Evolutionary conservation across 2,113 vertebrate genomes (phyloP), one percentile per base, ranked within the genome.

Genomic region (Drymodes brunneopygia): DNA sequence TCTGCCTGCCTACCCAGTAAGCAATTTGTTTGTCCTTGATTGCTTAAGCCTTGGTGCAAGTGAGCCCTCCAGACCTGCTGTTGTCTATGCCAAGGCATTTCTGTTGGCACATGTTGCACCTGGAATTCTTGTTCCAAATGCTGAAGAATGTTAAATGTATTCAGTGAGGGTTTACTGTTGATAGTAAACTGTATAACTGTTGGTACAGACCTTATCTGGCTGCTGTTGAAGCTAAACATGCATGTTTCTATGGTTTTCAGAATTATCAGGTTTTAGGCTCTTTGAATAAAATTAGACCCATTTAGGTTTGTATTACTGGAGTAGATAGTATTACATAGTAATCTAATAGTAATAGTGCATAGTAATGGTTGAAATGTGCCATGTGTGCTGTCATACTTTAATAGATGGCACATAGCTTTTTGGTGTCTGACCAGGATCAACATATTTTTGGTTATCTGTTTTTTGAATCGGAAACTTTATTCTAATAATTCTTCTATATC

Each of bases 1-100:
- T 90, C 98, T 99, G 77, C 99, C 99, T 86, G 99, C 99, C 91
- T 99, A 99, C 96, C 99, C 99, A 97, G 99, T 99, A 98, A 99
- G 98, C 67, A 28, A 15, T 75, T 92, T 93, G 57, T 92, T 83
- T 84, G 45, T 61, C 53, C 12, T 78, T 80, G 35, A 40, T 64
- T 66, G 21, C 57, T 61, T 78, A 50, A 38, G 18, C 44, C 31
- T 42, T 70, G 50, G 11, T 44, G 25, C 57, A 45, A 53, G 6
- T 51, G 61, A 31, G 35, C 61, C 57, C 61, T 78, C 56, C 66
- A 81, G 66, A 90, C 48, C 54, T 42, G 14, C 62, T 72, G 12
- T 36, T 81, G 45, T 91, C 64, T 84, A 35, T 71, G 70, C 27
- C 11, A 73, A 36, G 17, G 24, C 38, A 69, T 66, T 90, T 87